These are phyloP conservation scores for Dynastes tityus DNA, from an alignment of 2,888 invertebrate genomes.

Conservation along the genomic window DNA sequence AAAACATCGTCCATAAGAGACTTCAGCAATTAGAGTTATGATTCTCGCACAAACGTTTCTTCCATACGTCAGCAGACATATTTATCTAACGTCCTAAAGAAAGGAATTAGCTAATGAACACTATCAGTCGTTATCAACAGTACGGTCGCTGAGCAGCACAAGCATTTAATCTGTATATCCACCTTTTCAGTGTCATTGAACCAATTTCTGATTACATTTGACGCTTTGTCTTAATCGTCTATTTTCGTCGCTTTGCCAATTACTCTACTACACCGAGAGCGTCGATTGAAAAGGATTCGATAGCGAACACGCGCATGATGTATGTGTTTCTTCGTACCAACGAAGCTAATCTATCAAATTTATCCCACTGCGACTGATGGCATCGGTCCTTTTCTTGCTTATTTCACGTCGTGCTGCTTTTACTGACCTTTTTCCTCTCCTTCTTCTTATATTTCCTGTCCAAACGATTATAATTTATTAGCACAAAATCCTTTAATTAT, in stretches of 20 bases:
- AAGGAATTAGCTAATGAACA: too few species aligned
- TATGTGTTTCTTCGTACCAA: slow-evolving; percentile 14
- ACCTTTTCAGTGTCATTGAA: slow-evolving; percentile 1
- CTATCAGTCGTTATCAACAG: too few species aligned
- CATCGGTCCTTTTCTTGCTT: background rate
- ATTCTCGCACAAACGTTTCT: too few species aligned
- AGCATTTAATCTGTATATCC: too few species aligned
- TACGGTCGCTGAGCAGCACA: too few species aligned
- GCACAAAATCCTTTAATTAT: slow-evolving; percentile 7
- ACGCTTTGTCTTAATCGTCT: background rate
- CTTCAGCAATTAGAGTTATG: too few species aligned
- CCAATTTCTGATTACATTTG: slow-evolving; percentile 1
- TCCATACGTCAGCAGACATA: too few species aligned
- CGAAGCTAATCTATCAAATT: slow-evolving; percentile 27
- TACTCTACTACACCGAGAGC: background rate
- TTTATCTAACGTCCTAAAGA: too few species aligned
- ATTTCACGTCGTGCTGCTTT: background rate
- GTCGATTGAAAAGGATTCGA: slow-evolving; percentile 12
- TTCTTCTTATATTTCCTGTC: slow-evolving; percentile 2
- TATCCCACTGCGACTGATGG: slow-evolving; percentile 8
- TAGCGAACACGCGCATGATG: slow-evolving; percentile 11
- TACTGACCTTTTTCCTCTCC: background rate
- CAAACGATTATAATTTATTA: background rate
- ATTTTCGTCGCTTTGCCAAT: slow-evolving; percentile 5
- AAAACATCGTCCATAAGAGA: too few species aligned